Evolutionary conservation across 2,797 vertebrate species (phyloP), one percentile per base, ranked within the genome.

Genomic region (Catharus ustulatus): DNA sequence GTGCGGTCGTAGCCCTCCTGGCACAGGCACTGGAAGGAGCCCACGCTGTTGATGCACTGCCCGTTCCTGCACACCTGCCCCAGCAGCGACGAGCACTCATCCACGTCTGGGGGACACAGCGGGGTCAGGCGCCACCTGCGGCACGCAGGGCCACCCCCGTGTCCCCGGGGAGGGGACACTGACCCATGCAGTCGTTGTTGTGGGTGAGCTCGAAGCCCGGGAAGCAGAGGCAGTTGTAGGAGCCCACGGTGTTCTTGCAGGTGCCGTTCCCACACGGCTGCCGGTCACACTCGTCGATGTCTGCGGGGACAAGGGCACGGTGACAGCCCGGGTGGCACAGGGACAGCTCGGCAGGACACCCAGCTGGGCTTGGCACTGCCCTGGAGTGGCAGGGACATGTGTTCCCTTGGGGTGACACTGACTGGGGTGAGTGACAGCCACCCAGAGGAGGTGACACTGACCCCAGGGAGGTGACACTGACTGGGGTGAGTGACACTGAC

Each of bases 181-280:
- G 97, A 99, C 99, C 99, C 98, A 99, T 98, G 97, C 99, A 99
- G 97, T 98, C 98, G 3, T 99, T 98, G 84, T 98, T 98, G 98
- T 98, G 98, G 0, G 98, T 99, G 23, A 99, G 98, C 95, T 98
- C 98, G 13, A 99, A 99, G 75, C 99, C 99, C 0, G 98, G 98
- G 97, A 99, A 99, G 97, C 99, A 99, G 69, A 99, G 98, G 93
- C 99, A 99, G 98, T 98, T 98, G 97, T 99, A 99, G 97, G 99
- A 99, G 82, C 99, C 99, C 22, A 99, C 98, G 0, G 98, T 98
- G 97, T 99, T 99, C 97, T 99, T 99, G 94, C 99, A 99, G 59
- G 98, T 99, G 2, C 99, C 99, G 1, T 99, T 99, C 13, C 99
- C 98, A 26, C 99, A 99, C 0, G 98, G 99, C 96, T 99, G 98